Evolutionary conservation across 2,113 vertebrate species (phyloP), one percentile per base, ranked within the genome.

Genomic region (Oenanthe melanoleuca): DNA sequence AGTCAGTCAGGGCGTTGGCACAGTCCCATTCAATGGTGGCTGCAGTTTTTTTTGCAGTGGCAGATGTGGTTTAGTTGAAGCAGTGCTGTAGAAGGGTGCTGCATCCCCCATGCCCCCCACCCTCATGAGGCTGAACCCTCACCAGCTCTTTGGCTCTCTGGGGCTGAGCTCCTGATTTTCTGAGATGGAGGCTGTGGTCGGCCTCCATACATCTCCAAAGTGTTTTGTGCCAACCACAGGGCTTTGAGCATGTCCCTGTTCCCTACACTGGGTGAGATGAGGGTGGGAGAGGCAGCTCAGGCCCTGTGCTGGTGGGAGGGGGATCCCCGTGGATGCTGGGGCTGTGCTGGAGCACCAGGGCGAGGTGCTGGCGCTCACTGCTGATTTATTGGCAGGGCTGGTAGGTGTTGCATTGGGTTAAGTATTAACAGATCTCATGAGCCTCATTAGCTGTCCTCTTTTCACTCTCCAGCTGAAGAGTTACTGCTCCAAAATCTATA

Each of bases 341-440:
- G 86, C 55, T 86, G 34, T 80, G 57, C 77, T 86, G 91, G 72
- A 57, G 77, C 81, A 52, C 47, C 87, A 55, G 47, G 42, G 79
- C 29, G 1, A 75, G 71, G 47, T 55, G 47, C 77, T 26, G 15
- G 28, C 31, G 52, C 67, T 84, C 2, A 2, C 33, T 13, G 49
- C 88, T 95, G 95, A 96, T 96, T 96, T 96, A 97, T 96, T 29
- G 4, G 72, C 92, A 84, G 78, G 86, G 81, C 86, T 3, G 23
- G 86, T 14, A 94, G 92, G 91, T 97, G 93, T 96, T 97, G 90
- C 88, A 61, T 88, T 85, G 95, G 96, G 95, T 96, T 95, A 96
- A 96, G 88, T 86, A 96, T 96, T 96, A 97, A 94, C 96, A 93
- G 96, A 97, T 95, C 96, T 96, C 96, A 89, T 92, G 96, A 96